Base-by-base conservation (phyloP, 2,113 vertebrate genomes). In the Myotis davidii region DNA sequence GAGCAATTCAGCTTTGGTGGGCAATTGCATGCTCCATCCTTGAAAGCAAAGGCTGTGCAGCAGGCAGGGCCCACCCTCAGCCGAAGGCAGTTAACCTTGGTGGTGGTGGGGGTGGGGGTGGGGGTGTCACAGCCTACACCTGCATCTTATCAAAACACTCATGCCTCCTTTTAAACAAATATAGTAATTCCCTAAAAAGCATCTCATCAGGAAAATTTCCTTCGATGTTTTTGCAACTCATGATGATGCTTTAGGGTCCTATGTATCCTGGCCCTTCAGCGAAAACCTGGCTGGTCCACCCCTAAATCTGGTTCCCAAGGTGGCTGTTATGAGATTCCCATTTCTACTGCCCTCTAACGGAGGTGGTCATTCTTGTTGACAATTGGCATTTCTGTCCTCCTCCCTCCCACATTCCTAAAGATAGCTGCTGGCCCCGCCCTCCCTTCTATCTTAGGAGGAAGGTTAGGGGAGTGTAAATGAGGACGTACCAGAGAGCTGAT, bases 81-180 rank as follows among this genome's bases (percentile, higher is more conserved):
- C 74, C 21, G 50, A 85, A 92, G 32, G 29, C 76, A 72, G 12
- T 90, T 84, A 95, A 94, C 84, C 70, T 50, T 74, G 77, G 48
- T 50, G 25, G 67, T 0, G 29, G 23, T 3, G 56, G n/a, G n/a
- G n/a, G 65, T 4, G 21, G 9, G 5, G 69, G 25, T 9, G 37
- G 64, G 39, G 0, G 13, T 56, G 25, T 65, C 59, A 67, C 37
- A 84, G 56, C 42, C 76, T 72, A 23, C 2, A 89, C 83, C 64
- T 54, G n/a, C 4, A 37, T 52, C 54, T 67, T 87, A 94, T 83
- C 91, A 92, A 91, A 86, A 37, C 27, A 34, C 65, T 54, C 74
- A 52, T 52, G 29, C 84, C 23, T 94, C 64, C 45, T 78, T 81
- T 85, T n/a, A 88, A 93, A 74, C 77, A 91, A 77, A 85, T 27